Evolutionary conservation across 2,888 invertebrate species (phyloP), one percentile per base, ranked within the genome.

Genomic region (Agriopis leucophaearia): DNA sequence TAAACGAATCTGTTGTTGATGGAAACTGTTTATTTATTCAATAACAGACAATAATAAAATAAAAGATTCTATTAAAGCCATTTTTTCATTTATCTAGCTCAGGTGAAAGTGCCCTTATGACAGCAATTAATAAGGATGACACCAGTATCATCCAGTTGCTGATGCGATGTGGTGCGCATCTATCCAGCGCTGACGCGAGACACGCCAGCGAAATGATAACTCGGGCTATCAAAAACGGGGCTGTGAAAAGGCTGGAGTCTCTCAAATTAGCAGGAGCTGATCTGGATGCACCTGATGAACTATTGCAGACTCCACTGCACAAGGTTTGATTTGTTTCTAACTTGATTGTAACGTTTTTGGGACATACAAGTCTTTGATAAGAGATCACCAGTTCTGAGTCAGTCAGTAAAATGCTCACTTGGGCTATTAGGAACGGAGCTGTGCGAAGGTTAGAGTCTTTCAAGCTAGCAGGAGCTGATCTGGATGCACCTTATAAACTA

Each of bases 151-250:
- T 98, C 61, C 88, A 94, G 27, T 74, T 97, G 1, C 90, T 98
- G 0, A 88, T 95, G 12, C 94, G 95, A 76, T 97, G 97, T 75
- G 98, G 98, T 0, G 97, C 97, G 1, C 96, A 97, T 78, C 84
- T 97, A 27, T 95, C 95, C 0, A 94, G 94, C 9, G 94, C 95
- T 0, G 93, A 93, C 70, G 88, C 94, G 0, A 90, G 94, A 38
- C 87, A 94, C 0, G 86, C 97, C 0, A 96, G 96, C 0, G 96
- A 96, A 73, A 95, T 96, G 77, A 87, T 97, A 61, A 96, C 96
- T 8, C 79, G 92, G 0, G 96, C 96, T 0, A 96, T 96, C 0
- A 94, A 95, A 2, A 90, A 91, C 10, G 96, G 96, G 0, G 92
- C 95, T 10, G 61, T 95, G 1, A 82, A 82, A 5, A 94, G 96